Evolutionary conservation across 2,888 invertebrate species (phyloP), one percentile per base, ranked within the genome.

Genomic region (Pollenia griseotomentosa): DNA sequence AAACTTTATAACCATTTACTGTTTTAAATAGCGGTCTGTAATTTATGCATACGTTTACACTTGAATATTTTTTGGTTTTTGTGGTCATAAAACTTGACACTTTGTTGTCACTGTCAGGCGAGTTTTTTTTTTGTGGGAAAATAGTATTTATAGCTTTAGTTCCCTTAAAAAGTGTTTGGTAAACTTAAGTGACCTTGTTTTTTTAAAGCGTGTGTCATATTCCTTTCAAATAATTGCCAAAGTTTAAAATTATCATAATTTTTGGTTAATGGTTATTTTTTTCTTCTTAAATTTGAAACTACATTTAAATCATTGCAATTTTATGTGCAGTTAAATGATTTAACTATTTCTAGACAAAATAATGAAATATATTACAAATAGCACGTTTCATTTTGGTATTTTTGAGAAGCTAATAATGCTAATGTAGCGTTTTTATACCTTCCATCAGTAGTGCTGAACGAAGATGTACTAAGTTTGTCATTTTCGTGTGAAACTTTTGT

Each of bases 21-120:
- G 23, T 57, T 57, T 57, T 0, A 12, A 23, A 23, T 23, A 57
- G 55, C 55, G 23, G 23, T 57, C 10, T 19, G 23, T 11, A 23
- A 23, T 16, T 53, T 10, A 57, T 57, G 11, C 57, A 57, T 23
- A 23, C 19, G 10, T 19, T 57, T 33, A 33, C 33, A 33, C 33
- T 33, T 33, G 33, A 33, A 2, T 33, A 33, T 33, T 2, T 33
- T 33, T 33, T 33, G 2, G 33, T 63, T 75, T 74, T 75, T 65
- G 65, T 44, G 42, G 65, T 65, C 53, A 77, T 55, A 53, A 66
- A 75, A 74, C 48, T 57, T 82, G 82, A 75, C 82, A 82, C 73
- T 82, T 82, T 68, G 48, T 61, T 74, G 81, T 74, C 81, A 66
- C 74, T 66, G 48, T 63, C 75, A 53, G 65, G 42, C 42, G 42